Percentiles rank a stretch among this genome's conserved stretches.
phyloP scores from a whole-genome alignment of 2,113 vertebrate species.

The Protobothrops flavoviridis region DNA sequence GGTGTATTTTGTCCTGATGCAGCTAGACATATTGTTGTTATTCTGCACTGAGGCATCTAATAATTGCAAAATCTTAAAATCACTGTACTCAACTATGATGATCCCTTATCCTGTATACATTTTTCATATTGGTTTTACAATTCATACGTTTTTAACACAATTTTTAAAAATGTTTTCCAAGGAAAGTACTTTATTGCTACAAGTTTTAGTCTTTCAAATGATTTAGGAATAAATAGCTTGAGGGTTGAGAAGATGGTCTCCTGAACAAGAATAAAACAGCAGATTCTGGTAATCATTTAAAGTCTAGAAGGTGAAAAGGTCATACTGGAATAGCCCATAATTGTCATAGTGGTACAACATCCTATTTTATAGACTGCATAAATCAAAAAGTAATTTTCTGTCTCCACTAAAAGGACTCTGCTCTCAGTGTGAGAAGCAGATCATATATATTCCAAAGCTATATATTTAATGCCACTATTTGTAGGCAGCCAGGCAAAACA shows the following conservation, averaged over 20 bases:
- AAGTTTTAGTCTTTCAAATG: not conserved
- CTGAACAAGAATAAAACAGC: not conserved
- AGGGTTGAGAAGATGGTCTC: not conserved
- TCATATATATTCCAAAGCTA: not conserved
- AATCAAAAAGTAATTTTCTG: slow-evolving; percentile 26
- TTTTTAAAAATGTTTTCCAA: not conserved
- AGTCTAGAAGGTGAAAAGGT: not conserved
- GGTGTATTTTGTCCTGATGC: not conserved
- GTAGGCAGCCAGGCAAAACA: not conserved
- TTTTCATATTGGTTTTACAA: not conserved
- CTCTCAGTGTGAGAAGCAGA: not conserved
- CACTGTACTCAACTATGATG: not conserved
- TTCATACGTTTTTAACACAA: not conserved
- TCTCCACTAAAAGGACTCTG: not conserved
- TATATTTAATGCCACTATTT: not conserved
- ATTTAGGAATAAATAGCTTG: not conserved
- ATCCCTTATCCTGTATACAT: slow-evolving; percentile 6
- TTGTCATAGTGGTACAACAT: not conserved
- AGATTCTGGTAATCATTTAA: not conserved
- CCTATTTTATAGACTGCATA: not conserved
- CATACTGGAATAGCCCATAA: not conserved
- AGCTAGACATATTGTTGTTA: not conserved
- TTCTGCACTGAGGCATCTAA: not conserved
- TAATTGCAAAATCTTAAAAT: not conserved
- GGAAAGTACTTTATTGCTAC: not conserved